phyloP scores from a whole-genome alignment of 2,797 vertebrate genomes.

The Mallotus villosus region DNA sequence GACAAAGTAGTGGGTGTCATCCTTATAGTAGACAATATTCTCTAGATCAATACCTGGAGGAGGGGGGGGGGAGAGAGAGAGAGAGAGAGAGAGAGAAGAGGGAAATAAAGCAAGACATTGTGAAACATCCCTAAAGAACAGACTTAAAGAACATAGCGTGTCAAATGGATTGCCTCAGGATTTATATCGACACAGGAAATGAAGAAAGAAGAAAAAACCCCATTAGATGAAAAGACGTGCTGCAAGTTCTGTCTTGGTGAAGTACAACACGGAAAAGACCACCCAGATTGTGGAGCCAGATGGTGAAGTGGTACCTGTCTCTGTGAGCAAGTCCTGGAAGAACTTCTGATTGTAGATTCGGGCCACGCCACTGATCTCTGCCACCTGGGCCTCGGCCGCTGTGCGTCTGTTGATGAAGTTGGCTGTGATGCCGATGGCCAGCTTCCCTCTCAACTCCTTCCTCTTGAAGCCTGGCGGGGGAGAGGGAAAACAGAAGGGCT shows the following conservation, averaged over 20 bases:
- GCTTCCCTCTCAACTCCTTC: constrained; percentile 88
- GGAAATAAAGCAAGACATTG: background rate
- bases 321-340: constrained; percentile 87
- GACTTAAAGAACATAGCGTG: background rate
- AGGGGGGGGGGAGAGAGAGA: constrained; percentile 6
- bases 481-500: background rate
- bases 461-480: constrained; percentile 82
- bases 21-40: constrained; percentile 98
- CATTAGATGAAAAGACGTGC: background rate
- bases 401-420: constrained; percentile 89
- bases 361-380: constrained; percentile 93
- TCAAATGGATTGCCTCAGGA: constrained; percentile 3
- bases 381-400: constrained; percentile 83
- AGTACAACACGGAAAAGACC: background rate
- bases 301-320: constrained; percentile 76
- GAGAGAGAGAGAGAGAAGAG: background rate
- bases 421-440: constrained; percentile 93
- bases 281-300: background rate
- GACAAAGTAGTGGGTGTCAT: constrained; percentile 96
- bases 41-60: constrained; percentile 91
- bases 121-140: background rate
- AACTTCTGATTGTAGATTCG: constrained; percentile 96
- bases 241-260: too few species aligned
- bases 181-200: constrained; percentile 40
- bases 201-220: constrained; percentile 1